Percentiles rank a stretch among this genome's conserved stretches.
phyloP scores from a whole-genome alignment of 2,888 invertebrate species.

The Machimus atricapillus region DNA sequence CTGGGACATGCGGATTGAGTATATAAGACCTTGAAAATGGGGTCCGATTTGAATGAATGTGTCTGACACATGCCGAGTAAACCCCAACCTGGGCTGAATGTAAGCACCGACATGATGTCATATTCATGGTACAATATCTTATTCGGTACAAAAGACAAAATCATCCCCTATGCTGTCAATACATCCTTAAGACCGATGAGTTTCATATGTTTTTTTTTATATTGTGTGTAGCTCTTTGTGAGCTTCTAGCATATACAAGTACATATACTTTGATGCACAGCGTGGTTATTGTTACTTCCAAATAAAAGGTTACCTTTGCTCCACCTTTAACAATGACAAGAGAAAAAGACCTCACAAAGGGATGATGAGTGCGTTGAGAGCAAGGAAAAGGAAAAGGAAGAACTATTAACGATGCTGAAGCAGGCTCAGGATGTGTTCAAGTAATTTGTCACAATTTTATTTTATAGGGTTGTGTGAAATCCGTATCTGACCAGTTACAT shows the following conservation, averaged over 20 bases:
- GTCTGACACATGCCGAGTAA: slow-evolving; percentile 39
- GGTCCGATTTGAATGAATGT: slow-evolving; percentile 33
- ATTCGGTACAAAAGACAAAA: slow-evolving; percentile 33
- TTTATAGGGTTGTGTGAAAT: slow-evolving; percentile 8
- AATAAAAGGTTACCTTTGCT: slow-evolving; percentile 29
- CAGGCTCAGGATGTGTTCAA: slow-evolving; percentile 46
- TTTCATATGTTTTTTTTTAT: slow-evolving; percentile 36
- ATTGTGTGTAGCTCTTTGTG: background rate
- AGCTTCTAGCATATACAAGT: background rate
- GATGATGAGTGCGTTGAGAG: background rate
- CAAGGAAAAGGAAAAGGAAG: slow-evolving; percentile 23
- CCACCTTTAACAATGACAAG: slow-evolving; percentile 37
- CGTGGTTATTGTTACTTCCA: slow-evolving; percentile 40
- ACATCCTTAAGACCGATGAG: background rate
- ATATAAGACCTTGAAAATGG: slow-evolving; percentile 26
- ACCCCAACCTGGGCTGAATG: background rate
- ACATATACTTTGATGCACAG: background rate
- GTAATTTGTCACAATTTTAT: slow-evolving; percentile 46
- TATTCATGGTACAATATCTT: slow-evolving; percentile 14
- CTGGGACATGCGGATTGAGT: background rate
- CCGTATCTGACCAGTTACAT: background rate
- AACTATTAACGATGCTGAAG: slow-evolving; percentile 46
- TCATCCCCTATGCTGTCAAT: slow-evolving; percentile 40
- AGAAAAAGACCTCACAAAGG: slow-evolving; percentile 13
- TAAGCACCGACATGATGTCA: background rate